A percentile compares a stretch with the other conserved stretches of the same genome.
Evolutionary conservation across 2,888 invertebrate species (phyloP).

Genomic region (Prenolepis imparis): DNA sequence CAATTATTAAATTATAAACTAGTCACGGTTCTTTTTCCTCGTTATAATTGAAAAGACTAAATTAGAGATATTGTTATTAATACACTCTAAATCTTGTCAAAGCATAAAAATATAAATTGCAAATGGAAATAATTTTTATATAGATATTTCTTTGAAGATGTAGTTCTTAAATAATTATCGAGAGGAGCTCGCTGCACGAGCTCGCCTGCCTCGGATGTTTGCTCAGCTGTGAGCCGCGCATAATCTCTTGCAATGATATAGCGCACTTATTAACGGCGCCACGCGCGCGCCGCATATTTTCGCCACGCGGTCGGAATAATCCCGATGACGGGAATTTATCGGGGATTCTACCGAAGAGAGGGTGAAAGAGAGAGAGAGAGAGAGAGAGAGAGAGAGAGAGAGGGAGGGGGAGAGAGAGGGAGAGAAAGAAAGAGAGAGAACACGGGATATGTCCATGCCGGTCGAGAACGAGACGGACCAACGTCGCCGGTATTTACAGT

Average conservation of each 20-base stretch:
- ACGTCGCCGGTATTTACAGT: slow-evolving; percentile 68
- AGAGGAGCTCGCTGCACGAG: slow-evolving; percentile 4
- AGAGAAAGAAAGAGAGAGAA: background rate
- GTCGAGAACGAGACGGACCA: slow-evolving; percentile 43
- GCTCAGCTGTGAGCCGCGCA: slow-evolving; percentile 46
- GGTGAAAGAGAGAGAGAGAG: background rate
- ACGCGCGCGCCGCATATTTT: slow-evolving; percentile 57
- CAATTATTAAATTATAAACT: background rate
- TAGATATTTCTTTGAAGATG: background rate
- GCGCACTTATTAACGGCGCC: slow-evolving; percentile 50
- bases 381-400: background rate
- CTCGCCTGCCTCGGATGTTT: slow-evolving; percentile 37
- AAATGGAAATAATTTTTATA: background rate
- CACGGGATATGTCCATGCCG: background rate
- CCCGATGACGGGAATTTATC: slow-evolving; percentile 52
- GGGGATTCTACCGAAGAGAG: slow-evolving; percentile 28
- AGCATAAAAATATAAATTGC: background rate
- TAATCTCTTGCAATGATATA: slow-evolving; percentile 53
- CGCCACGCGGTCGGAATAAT: slow-evolving; percentile 47
- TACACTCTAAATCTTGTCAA: background rate
- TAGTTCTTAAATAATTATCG: slow-evolving; percentile 15
- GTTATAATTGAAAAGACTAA: background rate
- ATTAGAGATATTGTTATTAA: background rate
- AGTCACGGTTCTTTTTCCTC: background rate
- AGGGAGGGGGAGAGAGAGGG: background rate